Conservation (phyloP, 1,140 invertebrate genomes). For the Battus philenor region DNA sequence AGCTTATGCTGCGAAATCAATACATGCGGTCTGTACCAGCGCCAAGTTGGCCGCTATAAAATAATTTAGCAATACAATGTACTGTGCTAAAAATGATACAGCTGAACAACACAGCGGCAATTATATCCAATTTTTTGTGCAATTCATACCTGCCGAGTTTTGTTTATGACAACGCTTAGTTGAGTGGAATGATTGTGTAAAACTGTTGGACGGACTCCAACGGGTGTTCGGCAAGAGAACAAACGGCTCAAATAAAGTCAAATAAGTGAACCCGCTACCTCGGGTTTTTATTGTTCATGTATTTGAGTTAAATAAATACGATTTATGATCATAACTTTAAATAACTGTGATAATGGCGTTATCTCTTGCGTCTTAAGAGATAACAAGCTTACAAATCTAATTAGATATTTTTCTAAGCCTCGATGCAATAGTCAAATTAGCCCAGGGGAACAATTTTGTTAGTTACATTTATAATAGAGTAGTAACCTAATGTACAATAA, state of each 20-base stretch:
- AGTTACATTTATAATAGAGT: too few relatives aligned
- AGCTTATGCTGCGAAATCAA: slow-evolving; percentile 9
- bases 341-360: too few relatives aligned
- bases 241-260: slow-evolving; percentile 70
- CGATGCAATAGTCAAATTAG: too few relatives aligned
- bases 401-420: too few relatives aligned
- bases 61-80: slow-evolving; percentile 15
- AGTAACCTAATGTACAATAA: too few relatives aligned
- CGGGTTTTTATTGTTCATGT: too few relatives aligned
- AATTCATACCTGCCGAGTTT: slow-evolving; percentile 69
- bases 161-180: slow-evolving; percentile 73
- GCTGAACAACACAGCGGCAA: slow-evolving; percentile 53
- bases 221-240: slow-evolving; percentile 49
- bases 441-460: too few relatives aligned
- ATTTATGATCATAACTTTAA: too few relatives aligned
- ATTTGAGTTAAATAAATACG: neutral
- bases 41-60: slow-evolving; percentile 13
- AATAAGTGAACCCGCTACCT: slow-evolving; percentile 59
- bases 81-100: slow-evolving; percentile 40
- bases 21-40: slow-evolving; percentile 10
- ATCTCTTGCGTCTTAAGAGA: too few relatives aligned
- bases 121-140: slow-evolving; percentile 69
- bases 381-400: too few relatives aligned
- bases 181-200: slow-evolving; percentile 75
- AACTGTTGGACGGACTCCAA: slow-evolving; percentile 69